Conservation (phyloP, 2,797 vertebrate species). For the Momotus momota region DNA sequence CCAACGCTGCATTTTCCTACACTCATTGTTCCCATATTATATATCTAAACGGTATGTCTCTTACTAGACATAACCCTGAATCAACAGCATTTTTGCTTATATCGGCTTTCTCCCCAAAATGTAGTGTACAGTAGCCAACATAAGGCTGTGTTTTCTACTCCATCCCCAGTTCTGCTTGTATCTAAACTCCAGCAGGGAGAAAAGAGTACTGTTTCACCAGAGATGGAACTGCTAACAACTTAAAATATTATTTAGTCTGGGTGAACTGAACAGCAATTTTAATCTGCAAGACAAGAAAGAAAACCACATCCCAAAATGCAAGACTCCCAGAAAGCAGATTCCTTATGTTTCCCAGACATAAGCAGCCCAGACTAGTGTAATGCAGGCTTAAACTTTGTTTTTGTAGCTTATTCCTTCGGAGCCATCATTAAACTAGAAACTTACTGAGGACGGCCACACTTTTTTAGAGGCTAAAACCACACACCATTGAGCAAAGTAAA, state of each 20-base stretch:
- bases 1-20: accelerated
- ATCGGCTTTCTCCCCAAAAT: background rate
- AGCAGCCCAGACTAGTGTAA: background rate
- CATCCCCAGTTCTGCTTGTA: background rate
- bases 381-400: background rate
- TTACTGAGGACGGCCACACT: background rate
- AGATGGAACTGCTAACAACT: background rate
- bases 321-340: background rate
- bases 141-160: background rate
- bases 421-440: background rate
- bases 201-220: background rate
- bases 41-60: accelerated
- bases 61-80: background rate
- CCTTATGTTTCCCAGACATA: background rate
- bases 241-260: background rate
- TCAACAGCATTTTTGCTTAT: background rate
- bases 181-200: background rate
- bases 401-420: background rate
- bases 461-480: background rate
- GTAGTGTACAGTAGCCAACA: background rate
- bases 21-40: accelerated
- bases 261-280: background rate
- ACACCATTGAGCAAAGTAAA: background rate
- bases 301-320: background rate
- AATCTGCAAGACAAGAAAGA: background rate